Conservation (phyloP, 2,888 invertebrate species). For the Dasypolia templi region DNA sequence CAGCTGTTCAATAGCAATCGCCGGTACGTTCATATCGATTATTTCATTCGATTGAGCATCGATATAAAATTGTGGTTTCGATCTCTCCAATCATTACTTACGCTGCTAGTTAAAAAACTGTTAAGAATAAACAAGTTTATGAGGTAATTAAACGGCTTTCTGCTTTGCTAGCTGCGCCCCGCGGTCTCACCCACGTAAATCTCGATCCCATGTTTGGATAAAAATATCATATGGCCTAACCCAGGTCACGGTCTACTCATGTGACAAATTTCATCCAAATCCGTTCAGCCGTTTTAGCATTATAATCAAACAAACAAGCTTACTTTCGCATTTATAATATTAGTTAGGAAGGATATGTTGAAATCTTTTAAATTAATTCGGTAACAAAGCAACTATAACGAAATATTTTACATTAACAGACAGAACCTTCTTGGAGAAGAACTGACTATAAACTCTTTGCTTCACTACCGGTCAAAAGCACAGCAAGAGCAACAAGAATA, state of each 20-base stretch:
- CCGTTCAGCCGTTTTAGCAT: no score
- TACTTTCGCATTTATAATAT: no score
- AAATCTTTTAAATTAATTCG: not conserved
- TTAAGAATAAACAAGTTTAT: conserved; percentile 32
- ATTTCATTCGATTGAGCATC: conserved; percentile 58
- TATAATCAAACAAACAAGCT: no score
- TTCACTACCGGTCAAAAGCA: not conserved
- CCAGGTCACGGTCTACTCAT: no score
- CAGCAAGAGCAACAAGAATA: not conserved
- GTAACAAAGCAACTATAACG: not conserved
- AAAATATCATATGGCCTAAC: no score
- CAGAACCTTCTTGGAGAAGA: not conserved
- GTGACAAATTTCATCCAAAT: no score
- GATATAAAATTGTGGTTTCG: conserved; percentile 36
- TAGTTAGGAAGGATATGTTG: no score
- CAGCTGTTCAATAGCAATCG: conserved; percentile 56
- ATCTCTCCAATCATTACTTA: conserved; percentile 40
- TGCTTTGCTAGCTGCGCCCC: no score
- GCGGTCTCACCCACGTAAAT: no score
- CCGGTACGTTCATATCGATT: conserved; percentile 51
- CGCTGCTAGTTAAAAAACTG: conserved; percentile 21
- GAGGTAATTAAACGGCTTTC: conserved; percentile 2
- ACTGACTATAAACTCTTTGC: not conserved
- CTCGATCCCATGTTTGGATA: no score
- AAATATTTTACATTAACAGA: not conserved